phyloP scores from a whole-genome alignment of 2,888 invertebrate species.

The Apamea crenata region DNA sequence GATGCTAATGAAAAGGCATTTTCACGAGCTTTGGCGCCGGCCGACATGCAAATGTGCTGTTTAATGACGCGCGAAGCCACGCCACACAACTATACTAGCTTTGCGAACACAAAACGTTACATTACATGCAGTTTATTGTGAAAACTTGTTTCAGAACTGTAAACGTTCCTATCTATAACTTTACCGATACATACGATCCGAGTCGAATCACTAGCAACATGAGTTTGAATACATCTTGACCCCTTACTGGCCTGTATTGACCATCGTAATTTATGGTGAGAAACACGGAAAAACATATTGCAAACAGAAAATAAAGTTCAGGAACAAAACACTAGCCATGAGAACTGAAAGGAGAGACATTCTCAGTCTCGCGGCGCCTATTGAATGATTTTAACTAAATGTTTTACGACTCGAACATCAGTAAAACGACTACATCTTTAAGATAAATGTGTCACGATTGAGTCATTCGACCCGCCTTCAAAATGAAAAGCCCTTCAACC shows the following conservation, averaged over 20 bases:
- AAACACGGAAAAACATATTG: slow-evolving; percentile 55
- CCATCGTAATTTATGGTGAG: slow-evolving; percentile 57
- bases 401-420: slow-evolving; percentile 47
- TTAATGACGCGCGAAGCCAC: slow-evolving; percentile 87
- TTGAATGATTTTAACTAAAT: slow-evolving; percentile 50
- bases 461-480: slow-evolving; percentile 76
- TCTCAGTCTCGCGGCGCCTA: slow-evolving; percentile 24
- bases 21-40: slow-evolving; percentile 89
- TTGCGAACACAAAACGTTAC: slow-evolving; percentile 69
- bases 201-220: slow-evolving; percentile 43
- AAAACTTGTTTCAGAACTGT: slow-evolving; percentile 56
- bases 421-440: slow-evolving; percentile 38
- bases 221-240: slow-evolving; percentile 52
- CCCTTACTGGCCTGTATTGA: slow-evolving; percentile 43
- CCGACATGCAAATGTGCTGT: slow-evolving; percentile 86
- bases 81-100: slow-evolving; percentile 76
- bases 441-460: slow-evolving; percentile 74
- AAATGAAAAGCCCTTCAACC: slow-evolving; percentile 78
- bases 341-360: slow-evolving; percentile 37
- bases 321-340: slow-evolving; percentile 30
- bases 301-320: slow-evolving; percentile 54
- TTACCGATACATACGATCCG: slow-evolving; percentile 47
- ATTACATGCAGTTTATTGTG: slow-evolving; percentile 70
- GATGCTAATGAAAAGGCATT: slow-evolving; percentile 89
- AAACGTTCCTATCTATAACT: slow-evolving; percentile 45